Evolutionary conservation across 2,888 invertebrate genomes (phyloP).

Genomic region (Panorpa germanica): DNA sequence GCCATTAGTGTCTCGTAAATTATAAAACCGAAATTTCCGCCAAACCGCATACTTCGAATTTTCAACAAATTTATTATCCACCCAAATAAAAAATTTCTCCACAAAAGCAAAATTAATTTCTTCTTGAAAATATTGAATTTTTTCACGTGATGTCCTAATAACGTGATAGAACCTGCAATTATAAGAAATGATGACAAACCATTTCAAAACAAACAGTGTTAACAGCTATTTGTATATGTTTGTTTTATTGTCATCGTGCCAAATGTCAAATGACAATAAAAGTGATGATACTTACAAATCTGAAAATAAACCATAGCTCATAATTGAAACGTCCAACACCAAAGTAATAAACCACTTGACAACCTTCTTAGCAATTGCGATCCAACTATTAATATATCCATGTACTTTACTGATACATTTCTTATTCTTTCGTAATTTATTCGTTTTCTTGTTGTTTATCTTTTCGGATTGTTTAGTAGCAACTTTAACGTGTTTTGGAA

Average conservation of each 20-base stretch:
- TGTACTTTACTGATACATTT: constrained; percentile 26
- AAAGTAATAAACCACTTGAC: constrained; percentile 61
- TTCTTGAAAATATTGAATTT: too few relatives aligned
- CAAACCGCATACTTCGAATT: constrained; percentile 23
- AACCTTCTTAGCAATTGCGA: constrained; percentile 36
- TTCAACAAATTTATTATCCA: constrained; percentile 21
- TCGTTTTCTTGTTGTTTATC: constrained; percentile 20
- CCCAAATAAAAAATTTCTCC: constrained; percentile 20
- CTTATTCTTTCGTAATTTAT: constrained; percentile 27
- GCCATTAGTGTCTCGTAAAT: constrained; percentile 23
- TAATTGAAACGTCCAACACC: constrained; percentile 59
- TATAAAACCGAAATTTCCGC: constrained; percentile 24
- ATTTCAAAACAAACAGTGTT: too few relatives aligned
- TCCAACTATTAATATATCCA: constrained; percentile 32
- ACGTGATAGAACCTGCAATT: too few relatives aligned
- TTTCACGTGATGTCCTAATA: too few relatives aligned
- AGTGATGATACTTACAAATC: constrained; percentile 64
- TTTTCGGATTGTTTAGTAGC: constrained; percentile 8
- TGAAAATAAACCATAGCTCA: constrained; percentile 52
- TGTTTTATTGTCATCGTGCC: too few relatives aligned
- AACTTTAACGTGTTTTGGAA: constrained; percentile 10
- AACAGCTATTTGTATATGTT: too few relatives aligned
- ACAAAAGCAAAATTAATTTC: constrained; percentile 22
- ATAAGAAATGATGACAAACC: constrained; percentile 21
- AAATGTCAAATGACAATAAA: too few relatives aligned